Evolutionary conservation across 30 jellyfish, hydroid and myxozoan genomes (phyloP).

Genomic region (Haliclystus octoradiatus): DNA sequence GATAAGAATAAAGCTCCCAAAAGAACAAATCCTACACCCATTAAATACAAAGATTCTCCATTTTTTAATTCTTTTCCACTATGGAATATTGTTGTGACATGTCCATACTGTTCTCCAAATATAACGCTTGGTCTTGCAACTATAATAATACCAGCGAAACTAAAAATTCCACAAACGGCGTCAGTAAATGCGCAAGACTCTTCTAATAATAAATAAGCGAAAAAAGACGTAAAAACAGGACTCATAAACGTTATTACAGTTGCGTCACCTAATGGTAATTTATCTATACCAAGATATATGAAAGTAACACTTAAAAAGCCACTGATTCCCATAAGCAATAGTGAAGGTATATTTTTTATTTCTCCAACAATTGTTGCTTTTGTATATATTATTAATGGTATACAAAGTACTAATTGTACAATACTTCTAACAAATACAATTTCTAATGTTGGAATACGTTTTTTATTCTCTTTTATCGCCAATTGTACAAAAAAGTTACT

Average conservation of each 20-base stretch:
- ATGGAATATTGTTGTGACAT: constrained; percentile 5
- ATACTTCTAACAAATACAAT: constrained; percentile 49
- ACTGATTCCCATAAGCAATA: constrained; percentile 35
- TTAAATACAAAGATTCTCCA: constrained; percentile 1
- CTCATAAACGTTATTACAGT: constrained; percentile 56
- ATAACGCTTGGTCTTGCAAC: constrained; percentile 58
- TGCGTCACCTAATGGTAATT: constrained; percentile 65
- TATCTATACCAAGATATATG: constrained; percentile 51
- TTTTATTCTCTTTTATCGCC: constrained; percentile 31
- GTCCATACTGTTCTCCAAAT: constrained; percentile 39
- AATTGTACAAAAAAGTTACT: constrained; percentile 66
- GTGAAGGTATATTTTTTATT: neutral
- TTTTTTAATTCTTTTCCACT: constrained; percentile 19
- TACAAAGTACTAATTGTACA: constrained; percentile 20
- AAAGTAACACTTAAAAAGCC: constrained; percentile 54
- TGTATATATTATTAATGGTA: constrained; percentile 17
- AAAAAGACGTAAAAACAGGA: constrained; percentile 58
- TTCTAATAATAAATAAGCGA: constrained; percentile 32
- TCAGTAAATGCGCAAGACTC: constrained; percentile 43
- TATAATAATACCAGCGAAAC: constrained; percentile 49
- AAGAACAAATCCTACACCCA: constrained; percentile 45
- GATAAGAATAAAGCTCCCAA: constrained; percentile 65
- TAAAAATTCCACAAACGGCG: constrained; percentile 42
- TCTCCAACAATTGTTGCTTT: constrained; percentile 1
- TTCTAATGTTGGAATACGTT: constrained; percentile 51